These are phyloP conservation scores for Branchipolynoe longqiensis DNA, from an alignment of 2,888 invertebrate species.

Conservation along the genomic window DNA sequence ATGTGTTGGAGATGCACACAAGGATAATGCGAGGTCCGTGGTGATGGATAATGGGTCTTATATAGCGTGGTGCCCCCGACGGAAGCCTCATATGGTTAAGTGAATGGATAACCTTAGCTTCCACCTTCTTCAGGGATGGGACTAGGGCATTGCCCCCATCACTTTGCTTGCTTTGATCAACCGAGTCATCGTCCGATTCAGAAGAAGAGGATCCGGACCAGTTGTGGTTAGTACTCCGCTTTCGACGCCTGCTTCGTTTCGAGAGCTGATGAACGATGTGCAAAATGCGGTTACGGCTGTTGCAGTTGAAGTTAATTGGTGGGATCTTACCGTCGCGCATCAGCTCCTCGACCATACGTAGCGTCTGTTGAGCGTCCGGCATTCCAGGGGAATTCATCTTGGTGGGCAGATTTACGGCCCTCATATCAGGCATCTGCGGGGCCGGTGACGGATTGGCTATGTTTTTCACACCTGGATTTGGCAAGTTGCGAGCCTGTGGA, in stretches of 20 bases:
- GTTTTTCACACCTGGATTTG: too few species aligned
- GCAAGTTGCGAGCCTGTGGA: too few species aligned
- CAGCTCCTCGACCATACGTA: neutral
- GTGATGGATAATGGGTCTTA: constrained; percentile 34
- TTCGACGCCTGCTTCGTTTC: neutral
- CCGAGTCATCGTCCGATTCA: neutral
- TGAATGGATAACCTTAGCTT: constrained; percentile 9
- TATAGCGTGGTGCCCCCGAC: neutral
- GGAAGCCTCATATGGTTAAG: neutral
- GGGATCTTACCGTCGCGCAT: constrained; percentile 27
- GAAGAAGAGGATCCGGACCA: neutral
- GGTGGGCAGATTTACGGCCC: neutral
- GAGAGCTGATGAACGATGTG: neutral
- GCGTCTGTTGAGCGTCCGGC: constrained; percentile 1
- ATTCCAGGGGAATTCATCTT: neutral
- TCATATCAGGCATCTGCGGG: neutral
- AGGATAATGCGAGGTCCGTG: constrained; percentile 32
- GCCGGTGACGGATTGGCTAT: too few species aligned
- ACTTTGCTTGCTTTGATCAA: neutral
- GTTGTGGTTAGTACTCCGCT: neutral
- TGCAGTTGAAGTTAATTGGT: constrained; percentile 47
- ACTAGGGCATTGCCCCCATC: neutral
- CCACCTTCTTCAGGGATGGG: neutral
- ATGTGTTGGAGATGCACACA: constrained; percentile 37
- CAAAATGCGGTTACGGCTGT: constrained; percentile 33